These are phyloP conservation scores for Varanus komodoensis DNA, from an alignment of 2,113 vertebrate species.

Conservation along the genomic window DNA sequence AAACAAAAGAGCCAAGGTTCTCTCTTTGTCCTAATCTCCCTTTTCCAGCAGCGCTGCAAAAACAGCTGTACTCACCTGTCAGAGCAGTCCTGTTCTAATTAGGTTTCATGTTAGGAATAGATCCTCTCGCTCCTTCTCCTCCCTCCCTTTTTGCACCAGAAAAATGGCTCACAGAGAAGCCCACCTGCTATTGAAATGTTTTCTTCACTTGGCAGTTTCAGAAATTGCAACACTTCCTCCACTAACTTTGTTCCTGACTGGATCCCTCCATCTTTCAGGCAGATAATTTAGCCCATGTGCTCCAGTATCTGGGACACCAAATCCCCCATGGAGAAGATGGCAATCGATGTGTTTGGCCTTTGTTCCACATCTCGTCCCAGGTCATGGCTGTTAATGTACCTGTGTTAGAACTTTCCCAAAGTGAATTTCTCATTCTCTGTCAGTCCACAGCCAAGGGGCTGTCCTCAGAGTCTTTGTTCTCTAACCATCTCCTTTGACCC, in stretches of 20 bases:
- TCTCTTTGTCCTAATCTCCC: not conserved
- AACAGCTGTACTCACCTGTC: not conserved
- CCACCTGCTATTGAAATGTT: not conserved
- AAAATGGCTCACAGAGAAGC: not conserved
- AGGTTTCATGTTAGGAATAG: not conserved
- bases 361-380: slow-evolving; percentile 13
- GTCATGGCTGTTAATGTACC: not conserved
- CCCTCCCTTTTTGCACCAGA: not conserved
- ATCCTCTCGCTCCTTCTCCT: not conserved
- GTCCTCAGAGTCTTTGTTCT: not conserved
- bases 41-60: not conserved
- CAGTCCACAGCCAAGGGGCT: not conserved
- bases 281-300: not conserved
- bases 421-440: slow-evolving; percentile 4
- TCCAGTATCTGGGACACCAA: slow-evolving; percentile 13
- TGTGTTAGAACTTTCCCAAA: slow-evolving; percentile 20
- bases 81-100: not conserved
- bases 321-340: not conserved
- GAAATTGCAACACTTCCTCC: not conserved
- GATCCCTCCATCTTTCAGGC: not conserved
- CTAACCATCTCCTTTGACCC: not conserved
- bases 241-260: not conserved
- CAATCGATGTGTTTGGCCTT: slow-evolving; percentile 3
- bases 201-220: not conserved
- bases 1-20: not conserved